These are phyloP conservation scores for Synchiropus splendidus DNA, from an alignment of 2,113 vertebrate species.

Conservation along the genomic window DNA sequence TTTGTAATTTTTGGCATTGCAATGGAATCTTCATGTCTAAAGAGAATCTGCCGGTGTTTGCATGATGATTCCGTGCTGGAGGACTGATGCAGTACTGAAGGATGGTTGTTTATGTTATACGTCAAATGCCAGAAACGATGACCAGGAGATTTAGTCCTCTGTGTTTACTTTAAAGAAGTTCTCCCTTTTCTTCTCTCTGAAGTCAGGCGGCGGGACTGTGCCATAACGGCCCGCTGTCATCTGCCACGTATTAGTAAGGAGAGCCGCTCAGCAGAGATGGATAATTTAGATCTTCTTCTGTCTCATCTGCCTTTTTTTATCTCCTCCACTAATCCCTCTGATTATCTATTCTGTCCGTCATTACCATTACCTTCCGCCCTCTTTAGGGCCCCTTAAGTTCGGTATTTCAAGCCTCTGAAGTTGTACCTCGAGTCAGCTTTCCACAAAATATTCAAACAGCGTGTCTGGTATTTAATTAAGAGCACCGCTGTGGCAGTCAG, in stretches of 20 bases:
- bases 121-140: slow-evolving; percentile 5
- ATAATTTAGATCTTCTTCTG: slow-evolving; percentile 5
- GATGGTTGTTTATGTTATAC: slow-evolving; percentile 4
- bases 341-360: slow-evolving; percentile 12
- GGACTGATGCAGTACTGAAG: too few species aligned
- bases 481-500: too few species aligned
- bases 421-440: too few species aligned
- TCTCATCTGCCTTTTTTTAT: slow-evolving; percentile 5
- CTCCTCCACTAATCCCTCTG: background rate
- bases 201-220: background rate
- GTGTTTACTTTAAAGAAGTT: slow-evolving; percentile 4
- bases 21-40: too few species aligned
- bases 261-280: slow-evolving; percentile 3
- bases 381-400: background rate
- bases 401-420: too few species aligned
- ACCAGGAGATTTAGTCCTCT: background rate
- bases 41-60: background rate
- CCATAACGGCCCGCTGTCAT: slow-evolving; percentile 11
- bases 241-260: slow-evolving; percentile 25
- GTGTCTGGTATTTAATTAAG: too few species aligned
- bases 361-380: slow-evolving; percentile 11
- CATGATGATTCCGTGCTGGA: too few species aligned
- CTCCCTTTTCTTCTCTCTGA: slow-evolving; percentile 1
- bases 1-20: too few species aligned
- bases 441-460: too few species aligned